Evolutionary conservation across 2,113 vertebrate genomes (phyloP).

Genomic region (Piaya cayana): DNA sequence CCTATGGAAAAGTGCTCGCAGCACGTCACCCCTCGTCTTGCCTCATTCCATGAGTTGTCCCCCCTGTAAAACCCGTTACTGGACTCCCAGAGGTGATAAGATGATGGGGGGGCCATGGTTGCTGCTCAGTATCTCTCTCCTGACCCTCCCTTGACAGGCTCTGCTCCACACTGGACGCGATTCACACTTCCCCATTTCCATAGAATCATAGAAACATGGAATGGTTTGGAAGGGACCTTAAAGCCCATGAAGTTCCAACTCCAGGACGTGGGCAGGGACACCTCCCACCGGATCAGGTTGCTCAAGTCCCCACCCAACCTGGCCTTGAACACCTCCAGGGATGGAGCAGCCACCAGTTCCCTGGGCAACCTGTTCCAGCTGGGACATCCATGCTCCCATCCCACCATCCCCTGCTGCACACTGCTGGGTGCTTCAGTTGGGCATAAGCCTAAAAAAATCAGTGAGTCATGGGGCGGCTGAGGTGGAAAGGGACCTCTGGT

Average conservation of each 20-base stretch:
- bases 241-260: no score
- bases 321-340: no score
- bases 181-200: background rate
- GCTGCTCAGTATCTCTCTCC: background rate
- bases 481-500: background rate
- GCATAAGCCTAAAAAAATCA: background rate
- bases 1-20: background rate
- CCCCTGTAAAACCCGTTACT: background rate
- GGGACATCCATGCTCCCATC: fast-evolving
- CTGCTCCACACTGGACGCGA: fast-evolving
- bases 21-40: background rate
- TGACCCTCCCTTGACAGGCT: fast-evolving
- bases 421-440: background rate
- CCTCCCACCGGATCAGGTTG: no score
- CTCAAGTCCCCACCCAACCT: no score
- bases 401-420: fast-evolving
- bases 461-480: fast-evolving
- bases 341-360: no score
- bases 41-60: background rate
- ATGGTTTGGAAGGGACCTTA: no score
- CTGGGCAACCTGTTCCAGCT: no score
- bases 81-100: background rate
- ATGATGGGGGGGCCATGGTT: background rate
- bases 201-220: no score
- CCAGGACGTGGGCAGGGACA: no score